A percentile compares a stretch with the other conserved stretches of the same genome.
Conservation (phyloP, 2,888 invertebrate genomes). For the Cybosia mesomella region DNA sequence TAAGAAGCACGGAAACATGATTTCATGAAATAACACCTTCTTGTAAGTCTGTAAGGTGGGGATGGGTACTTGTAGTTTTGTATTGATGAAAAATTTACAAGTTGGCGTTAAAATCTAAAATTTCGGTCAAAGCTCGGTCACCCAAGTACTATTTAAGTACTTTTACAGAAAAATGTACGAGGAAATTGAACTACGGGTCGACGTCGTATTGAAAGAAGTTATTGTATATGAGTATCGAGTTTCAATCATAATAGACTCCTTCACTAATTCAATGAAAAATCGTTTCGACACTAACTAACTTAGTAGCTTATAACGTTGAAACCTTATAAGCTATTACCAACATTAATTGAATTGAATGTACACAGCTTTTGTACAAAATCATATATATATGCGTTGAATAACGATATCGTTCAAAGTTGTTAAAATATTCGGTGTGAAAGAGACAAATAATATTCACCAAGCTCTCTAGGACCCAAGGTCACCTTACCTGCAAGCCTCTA, state of each 20-base stretch:
- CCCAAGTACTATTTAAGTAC: background rate
- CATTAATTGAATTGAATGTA: background rate
- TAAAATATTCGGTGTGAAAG: too few species aligned
- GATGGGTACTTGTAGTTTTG: too few species aligned
- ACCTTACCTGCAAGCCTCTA: too few species aligned
- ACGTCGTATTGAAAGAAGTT: background rate
- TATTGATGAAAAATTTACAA: too few species aligned
- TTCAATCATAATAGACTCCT: background rate
- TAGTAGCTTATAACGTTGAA: background rate
- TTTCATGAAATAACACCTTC: too few species aligned
- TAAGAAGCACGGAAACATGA: background rate
- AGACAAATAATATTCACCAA: background rate
- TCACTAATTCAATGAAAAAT: background rate
- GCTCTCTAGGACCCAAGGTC: too few species aligned
- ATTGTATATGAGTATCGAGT: slow-evolving; percentile 1
- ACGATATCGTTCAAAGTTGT: background rate
- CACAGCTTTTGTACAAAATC: slow-evolving; percentile 1
- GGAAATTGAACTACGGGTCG: slow-evolving; percentile 9
- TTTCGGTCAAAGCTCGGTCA: too few species aligned
- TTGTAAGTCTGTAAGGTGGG: too few species aligned
- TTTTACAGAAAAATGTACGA: background rate
- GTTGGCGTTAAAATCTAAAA: too few species aligned
- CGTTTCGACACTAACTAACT: background rate
- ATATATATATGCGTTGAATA: background rate
- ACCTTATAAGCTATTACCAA: background rate